A percentile compares a stretch with the other conserved stretches of the same genome.
phyloP scores from a whole-genome alignment of 2,797 vertebrate genomes.

The Lophius americanus region DNA sequence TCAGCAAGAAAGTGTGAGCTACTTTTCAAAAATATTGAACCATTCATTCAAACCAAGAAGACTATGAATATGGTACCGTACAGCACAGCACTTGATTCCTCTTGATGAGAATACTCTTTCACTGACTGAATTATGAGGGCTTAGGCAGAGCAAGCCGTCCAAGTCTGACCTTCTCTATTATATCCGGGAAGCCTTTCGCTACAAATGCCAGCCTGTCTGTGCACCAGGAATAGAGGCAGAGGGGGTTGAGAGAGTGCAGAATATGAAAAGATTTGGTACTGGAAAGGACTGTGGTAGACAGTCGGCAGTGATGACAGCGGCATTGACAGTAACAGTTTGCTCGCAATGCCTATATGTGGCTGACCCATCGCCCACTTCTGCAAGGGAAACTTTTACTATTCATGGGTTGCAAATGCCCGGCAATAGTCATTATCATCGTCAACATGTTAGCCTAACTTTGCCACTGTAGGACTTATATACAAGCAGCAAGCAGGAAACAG shows the following conservation, averaged over 20 bases:
- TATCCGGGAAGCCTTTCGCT: constrained; percentile 61
- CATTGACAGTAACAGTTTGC: constrained; percentile 52
- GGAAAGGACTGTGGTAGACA: constrained; percentile 34
- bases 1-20: not conserved
- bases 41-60: constrained; percentile 2
- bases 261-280: constrained; percentile 40
- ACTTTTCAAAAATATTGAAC: not conserved
- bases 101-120: not conserved
- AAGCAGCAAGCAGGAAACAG: constrained; percentile 3
- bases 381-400: constrained; percentile 49
- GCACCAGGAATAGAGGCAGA: constrained; percentile 63
- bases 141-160: constrained; percentile 30
- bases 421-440: constrained; percentile 40
- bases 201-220: constrained; percentile 66
- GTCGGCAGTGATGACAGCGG: constrained; percentile 59
- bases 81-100: not conserved
- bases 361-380: constrained; percentile 46
- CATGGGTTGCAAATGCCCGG: constrained; percentile 31
- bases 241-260: constrained; percentile 17
- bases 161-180: constrained; percentile 72
- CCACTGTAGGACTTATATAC: constrained; percentile 13
- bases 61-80: not conserved
- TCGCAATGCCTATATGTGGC: constrained; percentile 61
- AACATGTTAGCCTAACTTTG: constrained; percentile 12
- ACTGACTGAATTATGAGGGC: constrained; percentile 31